These are phyloP conservation scores for Mobula birostris DNA, from an alignment of 2,113 vertebrate species.

Conservation along the genomic window DNA sequence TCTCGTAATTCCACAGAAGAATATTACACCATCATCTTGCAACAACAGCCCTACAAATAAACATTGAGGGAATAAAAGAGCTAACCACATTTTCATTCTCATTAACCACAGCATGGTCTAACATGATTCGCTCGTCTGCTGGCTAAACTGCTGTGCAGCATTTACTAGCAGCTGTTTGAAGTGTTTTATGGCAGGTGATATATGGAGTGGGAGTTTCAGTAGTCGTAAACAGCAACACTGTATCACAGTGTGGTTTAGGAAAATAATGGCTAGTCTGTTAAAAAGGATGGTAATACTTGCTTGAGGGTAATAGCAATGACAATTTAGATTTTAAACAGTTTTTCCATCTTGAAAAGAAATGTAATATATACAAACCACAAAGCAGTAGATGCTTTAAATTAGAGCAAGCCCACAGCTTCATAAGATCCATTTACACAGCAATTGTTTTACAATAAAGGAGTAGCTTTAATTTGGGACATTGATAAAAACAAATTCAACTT, in stretches of 20 bases:
- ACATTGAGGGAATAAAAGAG: conserved; percentile 68
- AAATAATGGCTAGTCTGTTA: conserved; percentile 76
- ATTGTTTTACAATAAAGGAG: conserved; percentile 30
- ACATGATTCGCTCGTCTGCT: conserved; percentile 71
- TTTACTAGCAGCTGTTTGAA: conserved; percentile 72
- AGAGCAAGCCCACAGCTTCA: conserved; percentile 2
- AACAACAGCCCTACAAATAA: conserved; percentile 70
- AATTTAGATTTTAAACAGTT: conserved; percentile 36
- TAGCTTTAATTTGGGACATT: neutral
- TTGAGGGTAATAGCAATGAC: conserved; percentile 45
- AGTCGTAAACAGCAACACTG: conserved; percentile 74
- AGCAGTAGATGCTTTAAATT: conserved; percentile 28
- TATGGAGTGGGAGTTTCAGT: conserved; percentile 74
- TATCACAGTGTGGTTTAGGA: conserved; percentile 74
- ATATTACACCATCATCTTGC: conserved; percentile 61
- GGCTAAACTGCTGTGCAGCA: conserved; percentile 67
- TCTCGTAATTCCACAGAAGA: conserved; percentile 66
- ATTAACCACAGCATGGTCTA: conserved; percentile 77
- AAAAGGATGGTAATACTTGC: conserved; percentile 68
- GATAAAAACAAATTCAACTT: neutral
- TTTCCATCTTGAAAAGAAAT: conserved; percentile 27
- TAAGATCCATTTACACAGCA: conserved; percentile 14
- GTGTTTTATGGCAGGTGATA: conserved; percentile 78
- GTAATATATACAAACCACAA: conserved; percentile 32
- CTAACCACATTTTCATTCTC: conserved; percentile 75